These are phyloP conservation scores for Epiblema foenella DNA, from an alignment of 2,888 invertebrate genomes.

Conservation along the genomic window DNA sequence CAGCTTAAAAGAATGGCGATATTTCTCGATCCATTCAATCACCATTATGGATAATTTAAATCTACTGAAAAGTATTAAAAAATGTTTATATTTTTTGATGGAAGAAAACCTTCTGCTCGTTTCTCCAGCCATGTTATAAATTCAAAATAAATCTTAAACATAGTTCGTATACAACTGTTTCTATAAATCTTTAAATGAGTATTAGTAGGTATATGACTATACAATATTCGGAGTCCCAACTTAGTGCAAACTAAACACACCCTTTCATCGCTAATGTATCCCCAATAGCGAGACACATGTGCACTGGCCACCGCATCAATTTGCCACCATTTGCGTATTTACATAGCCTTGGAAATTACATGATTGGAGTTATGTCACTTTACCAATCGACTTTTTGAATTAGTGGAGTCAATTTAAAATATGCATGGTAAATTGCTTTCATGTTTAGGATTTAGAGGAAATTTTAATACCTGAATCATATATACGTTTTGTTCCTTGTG, in stretches of 20 bases:
- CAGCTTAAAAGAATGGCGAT: not conserved
- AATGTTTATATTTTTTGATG: too few species aligned
- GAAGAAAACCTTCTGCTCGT: too few species aligned
- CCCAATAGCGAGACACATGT: conserved; percentile 55
- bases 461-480: conserved; percentile 1
- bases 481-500: not conserved
- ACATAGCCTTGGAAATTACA: conserved; percentile 40
- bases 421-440: conserved; percentile 12
- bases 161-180: not conserved
- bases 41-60: too few species aligned
- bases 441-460: conserved; percentile 9
- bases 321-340: conserved; percentile 51
- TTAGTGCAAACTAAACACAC: conserved; percentile 25
- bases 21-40: not conserved
- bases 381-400: conserved; percentile 32
- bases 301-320: conserved; percentile 50
- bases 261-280: conserved; percentile 54
- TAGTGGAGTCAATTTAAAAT: conserved; percentile 38
- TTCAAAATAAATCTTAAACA: not conserved
- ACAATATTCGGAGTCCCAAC: too few species aligned
- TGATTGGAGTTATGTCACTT: conserved; percentile 42
- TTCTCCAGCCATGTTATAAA: not conserved
- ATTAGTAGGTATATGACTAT: too few species aligned
- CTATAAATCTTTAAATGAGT: too few species aligned
- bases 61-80: too few species aligned